phyloP scores from a whole-genome alignment of 2,888 invertebrate genomes.

The Danaus chrysippus region DNA sequence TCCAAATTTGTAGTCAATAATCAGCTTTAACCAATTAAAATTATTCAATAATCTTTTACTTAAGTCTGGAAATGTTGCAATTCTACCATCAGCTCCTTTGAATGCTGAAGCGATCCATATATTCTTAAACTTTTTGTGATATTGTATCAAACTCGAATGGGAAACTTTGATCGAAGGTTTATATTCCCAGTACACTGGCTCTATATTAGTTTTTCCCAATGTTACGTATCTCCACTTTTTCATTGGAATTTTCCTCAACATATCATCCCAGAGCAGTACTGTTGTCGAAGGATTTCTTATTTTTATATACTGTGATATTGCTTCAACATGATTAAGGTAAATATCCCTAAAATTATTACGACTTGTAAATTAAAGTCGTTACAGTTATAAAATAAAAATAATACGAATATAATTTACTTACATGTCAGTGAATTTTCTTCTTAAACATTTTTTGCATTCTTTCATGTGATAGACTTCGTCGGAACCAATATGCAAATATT shows the following conservation, averaged over 20 bases:
- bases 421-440: constrained; percentile 36
- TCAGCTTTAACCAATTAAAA: constrained; percentile 82
- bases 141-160: constrained; percentile 47
- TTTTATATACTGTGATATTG: constrained; percentile 54
- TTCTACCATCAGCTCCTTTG: constrained; percentile 85
- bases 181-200: constrained; percentile 87
- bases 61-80: constrained; percentile 75
- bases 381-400: neutral
- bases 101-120: constrained; percentile 88
- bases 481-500: constrained; percentile 86
- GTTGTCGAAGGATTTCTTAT: constrained; percentile 70
- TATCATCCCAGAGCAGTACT: constrained; percentile 90
- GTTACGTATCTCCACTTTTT: constrained; percentile 51
- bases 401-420: constrained; percentile 40
- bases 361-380: neutral
- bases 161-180: constrained; percentile 44
- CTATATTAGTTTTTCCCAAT: constrained; percentile 53
- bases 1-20: constrained; percentile 43
- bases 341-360: constrained; percentile 59
- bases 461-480: constrained; percentile 89
- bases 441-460: constrained; percentile 78
- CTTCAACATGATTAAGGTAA: constrained; percentile 81
- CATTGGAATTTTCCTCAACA: constrained; percentile 80
- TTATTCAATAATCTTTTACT: constrained; percentile 85
- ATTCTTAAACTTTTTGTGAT: constrained; percentile 75